Conservation (phyloP, 2,113 vertebrate species). For the Campylomormyrus tamandua region DNA sequence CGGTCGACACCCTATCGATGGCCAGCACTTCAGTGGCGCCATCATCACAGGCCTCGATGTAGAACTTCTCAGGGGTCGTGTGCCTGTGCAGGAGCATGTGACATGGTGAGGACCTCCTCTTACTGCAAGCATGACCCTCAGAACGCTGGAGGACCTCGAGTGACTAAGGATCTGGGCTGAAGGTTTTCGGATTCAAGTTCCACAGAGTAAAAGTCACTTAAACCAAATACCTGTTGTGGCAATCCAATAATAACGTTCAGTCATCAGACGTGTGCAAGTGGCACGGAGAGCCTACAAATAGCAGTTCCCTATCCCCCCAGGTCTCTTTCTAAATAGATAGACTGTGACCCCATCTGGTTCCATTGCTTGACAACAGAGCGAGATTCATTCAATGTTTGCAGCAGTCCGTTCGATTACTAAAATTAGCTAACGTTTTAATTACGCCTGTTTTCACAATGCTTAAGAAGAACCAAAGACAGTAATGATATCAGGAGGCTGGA, state of each 20-base stretch:
- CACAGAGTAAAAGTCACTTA: background rate
- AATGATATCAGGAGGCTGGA: background rate
- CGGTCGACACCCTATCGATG: conserved; percentile 88
- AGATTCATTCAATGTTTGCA: background rate
- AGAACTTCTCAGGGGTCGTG: conserved; percentile 85
- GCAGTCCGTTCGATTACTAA: background rate
- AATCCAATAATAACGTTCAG: background rate
- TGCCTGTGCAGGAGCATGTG: conserved; percentile 55
- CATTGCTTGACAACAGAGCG: background rate
- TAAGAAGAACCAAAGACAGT: background rate
- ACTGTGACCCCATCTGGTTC: background rate
- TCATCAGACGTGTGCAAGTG: background rate
- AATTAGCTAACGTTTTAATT: background rate
- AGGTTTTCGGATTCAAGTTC: background rate
- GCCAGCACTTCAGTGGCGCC: conserved; percentile 75
- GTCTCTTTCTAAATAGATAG: background rate
- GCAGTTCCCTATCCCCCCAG: background rate
- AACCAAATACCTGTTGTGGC: background rate
- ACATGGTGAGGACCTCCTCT: background rate
- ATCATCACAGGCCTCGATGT: conserved; percentile 82
- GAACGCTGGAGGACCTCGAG: background rate
- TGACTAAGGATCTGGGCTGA: background rate
- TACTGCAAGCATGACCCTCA: background rate
- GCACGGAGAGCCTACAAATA: background rate
- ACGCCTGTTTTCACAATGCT: background rate